These are phyloP conservation scores for Polymixis flavicincta DNA, from an alignment of 2,888 invertebrate species.

Conservation along the genomic window DNA sequence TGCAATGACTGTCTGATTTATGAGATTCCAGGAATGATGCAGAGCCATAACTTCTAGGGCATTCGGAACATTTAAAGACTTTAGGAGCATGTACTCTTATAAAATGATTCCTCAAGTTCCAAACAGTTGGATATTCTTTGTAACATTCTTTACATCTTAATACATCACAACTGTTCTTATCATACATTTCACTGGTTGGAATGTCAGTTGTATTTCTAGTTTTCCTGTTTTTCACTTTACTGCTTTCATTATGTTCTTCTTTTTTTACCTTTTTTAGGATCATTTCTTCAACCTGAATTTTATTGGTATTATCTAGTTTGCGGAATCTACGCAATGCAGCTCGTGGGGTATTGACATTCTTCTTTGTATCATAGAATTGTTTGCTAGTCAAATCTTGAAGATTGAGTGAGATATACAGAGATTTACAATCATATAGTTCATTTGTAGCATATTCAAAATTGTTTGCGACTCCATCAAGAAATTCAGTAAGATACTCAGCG, in stretches of 20 bases:
- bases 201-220: conserved; percentile 52
- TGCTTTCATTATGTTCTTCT: conserved; percentile 36
- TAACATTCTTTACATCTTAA: conserved; percentile 78
- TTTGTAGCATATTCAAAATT: conserved; percentile 68
- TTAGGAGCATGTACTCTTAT: conserved; percentile 80
- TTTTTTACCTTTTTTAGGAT: conserved; percentile 38
- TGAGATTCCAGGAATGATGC: conserved; percentile 72
- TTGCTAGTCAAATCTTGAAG: conserved; percentile 71
- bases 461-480: conserved; percentile 69
- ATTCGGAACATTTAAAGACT: conserved; percentile 74
- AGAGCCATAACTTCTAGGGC: conserved; percentile 75
- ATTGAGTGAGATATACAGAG: conserved; percentile 76
- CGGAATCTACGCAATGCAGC: conserved; percentile 71
- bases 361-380: conserved; percentile 74
- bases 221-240: conserved; percentile 46
- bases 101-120: conserved; percentile 77
- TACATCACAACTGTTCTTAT: conserved; percentile 66
- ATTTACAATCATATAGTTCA: conserved; percentile 64
- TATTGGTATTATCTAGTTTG: conserved; percentile 54
- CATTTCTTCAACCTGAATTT: conserved; percentile 50
- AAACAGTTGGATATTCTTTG: conserved; percentile 71
- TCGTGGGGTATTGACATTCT: conserved; percentile 49
- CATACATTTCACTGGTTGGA: conserved; percentile 73
- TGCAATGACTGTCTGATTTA: conserved; percentile 74
- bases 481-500: conserved; percentile 67